Evolutionary conservation across 2,888 invertebrate genomes (phyloP).

Genomic region (Drosophila infuscata): DNA sequence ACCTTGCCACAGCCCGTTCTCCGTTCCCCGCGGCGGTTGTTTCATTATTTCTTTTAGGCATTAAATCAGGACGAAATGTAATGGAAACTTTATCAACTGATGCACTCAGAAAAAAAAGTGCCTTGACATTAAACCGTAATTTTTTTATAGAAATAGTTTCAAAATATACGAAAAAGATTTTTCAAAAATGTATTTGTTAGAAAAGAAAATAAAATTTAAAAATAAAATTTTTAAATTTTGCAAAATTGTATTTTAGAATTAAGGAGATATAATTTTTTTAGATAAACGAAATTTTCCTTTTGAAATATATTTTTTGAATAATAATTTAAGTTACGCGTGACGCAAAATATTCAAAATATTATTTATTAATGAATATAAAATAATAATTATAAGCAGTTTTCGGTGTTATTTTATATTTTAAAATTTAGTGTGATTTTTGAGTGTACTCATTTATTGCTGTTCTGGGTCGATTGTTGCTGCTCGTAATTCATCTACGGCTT

Average conservation of each 20-base stretch:
- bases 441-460: conserved; percentile 40
- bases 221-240: too few species aligned
- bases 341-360: neutral
- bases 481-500: conserved; percentile 52
- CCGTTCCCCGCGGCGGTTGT: conserved; percentile 16
- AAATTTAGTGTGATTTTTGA: neutral
- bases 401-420: neutral
- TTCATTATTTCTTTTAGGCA: conserved; percentile 64
- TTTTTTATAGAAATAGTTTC: neutral
- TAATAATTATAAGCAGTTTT: neutral
- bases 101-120: conserved; percentile 7
- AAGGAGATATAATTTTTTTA: neutral
- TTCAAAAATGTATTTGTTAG: neutral
- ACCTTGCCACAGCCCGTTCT: conserved; percentile 23
- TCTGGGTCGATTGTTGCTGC: conserved; percentile 46
- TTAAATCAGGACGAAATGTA: conserved; percentile 25
- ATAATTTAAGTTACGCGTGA: neutral
- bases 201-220: neutral
- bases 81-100: conserved; percentile 47
- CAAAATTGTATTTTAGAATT: neutral
- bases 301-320: neutral
- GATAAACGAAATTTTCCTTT: neutral
- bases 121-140: neutral
- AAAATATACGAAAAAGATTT: neutral
- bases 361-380: neutral